These are phyloP conservation scores for Dasypogon diadema DNA, from an alignment of 2,888 invertebrate species.

Conservation along the genomic window DNA sequence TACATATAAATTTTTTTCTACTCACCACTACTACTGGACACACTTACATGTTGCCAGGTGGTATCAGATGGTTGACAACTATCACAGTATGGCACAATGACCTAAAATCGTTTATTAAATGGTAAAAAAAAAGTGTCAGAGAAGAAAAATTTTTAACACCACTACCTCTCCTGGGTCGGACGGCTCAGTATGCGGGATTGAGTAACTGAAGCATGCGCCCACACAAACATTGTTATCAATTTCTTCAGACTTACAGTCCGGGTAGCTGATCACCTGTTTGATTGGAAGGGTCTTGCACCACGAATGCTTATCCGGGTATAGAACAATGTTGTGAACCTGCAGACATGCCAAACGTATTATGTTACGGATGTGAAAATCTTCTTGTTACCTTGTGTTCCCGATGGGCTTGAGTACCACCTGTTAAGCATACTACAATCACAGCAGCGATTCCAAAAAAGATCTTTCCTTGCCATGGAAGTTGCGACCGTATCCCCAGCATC, in stretches of 20 bases:
- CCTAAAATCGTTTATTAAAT: too few relatives aligned
- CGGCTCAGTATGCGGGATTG: constrained; percentile 76
- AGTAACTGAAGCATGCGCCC: constrained; percentile 79
- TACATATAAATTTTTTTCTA: too few relatives aligned
- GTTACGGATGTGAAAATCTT: too few relatives aligned
- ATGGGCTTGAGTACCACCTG: constrained; percentile 29
- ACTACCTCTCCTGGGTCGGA: constrained; percentile 76
- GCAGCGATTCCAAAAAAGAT: background rate
- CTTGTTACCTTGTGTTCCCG: constrained; percentile 53
- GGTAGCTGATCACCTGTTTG: constrained; percentile 76
- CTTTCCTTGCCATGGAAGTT: background rate
- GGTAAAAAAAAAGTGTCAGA: too few relatives aligned
- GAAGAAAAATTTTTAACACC: background rate
- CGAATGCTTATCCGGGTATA: constrained; percentile 78
- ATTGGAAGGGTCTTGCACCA: constrained; percentile 79
- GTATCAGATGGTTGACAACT: constrained; percentile 77
- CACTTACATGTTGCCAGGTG: constrained; percentile 75
- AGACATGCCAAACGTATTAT: too few relatives aligned
- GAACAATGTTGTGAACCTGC: constrained; percentile 75
- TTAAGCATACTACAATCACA: background rate
- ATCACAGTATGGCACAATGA: constrained; percentile 76
- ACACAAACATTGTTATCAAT: constrained; percentile 80
- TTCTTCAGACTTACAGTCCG: constrained; percentile 74
- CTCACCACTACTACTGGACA: too few relatives aligned
- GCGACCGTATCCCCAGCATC: too few relatives aligned